Percentiles rank a stretch among this genome's conserved stretches.
These are phyloP conservation scores for Struthio camelus DNA, from an alignment of 2,113 vertebrate genomes.

Conservation along the genomic window DNA sequence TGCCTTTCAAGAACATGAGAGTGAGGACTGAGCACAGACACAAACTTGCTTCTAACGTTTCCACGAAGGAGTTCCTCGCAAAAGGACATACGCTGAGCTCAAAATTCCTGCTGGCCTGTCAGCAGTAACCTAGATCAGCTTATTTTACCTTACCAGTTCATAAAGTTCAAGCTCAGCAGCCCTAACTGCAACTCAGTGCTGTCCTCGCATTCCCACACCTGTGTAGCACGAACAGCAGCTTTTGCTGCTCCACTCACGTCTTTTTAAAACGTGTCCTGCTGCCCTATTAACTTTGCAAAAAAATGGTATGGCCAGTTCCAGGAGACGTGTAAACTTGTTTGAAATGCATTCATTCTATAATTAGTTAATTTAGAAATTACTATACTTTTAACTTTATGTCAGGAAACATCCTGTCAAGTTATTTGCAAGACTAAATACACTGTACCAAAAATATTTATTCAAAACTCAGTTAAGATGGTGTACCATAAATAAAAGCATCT, in stretches of 20 bases:
- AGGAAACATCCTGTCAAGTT: neutral
- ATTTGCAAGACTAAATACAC: neutral
- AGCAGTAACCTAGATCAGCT: neutral
- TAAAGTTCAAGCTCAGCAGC: neutral
- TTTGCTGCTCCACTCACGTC: neutral
- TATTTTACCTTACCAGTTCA: neutral
- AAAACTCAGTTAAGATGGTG: neutral
- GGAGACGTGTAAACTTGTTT: neutral
- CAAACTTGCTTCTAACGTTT: neutral
- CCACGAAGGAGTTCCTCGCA: neutral
- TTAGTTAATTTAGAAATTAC: neutral
- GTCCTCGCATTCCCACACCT: neutral
- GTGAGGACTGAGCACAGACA: neutral
- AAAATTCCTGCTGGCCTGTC: neutral
- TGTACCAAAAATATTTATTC: neutral
- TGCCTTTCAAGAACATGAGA: fast-evolving
- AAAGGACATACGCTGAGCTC: neutral
- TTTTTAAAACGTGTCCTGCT: neutral
- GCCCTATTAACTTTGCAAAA: neutral
- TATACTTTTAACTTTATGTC: neutral
- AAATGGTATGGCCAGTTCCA: neutral
- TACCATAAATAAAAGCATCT: neutral
- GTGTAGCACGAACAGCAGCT: neutral
- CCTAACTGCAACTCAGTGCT: neutral
- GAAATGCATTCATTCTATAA: neutral